Evolutionary conservation across 1,140 invertebrate species (phyloP).

Genomic region (Bombus vancouverensis): DNA sequence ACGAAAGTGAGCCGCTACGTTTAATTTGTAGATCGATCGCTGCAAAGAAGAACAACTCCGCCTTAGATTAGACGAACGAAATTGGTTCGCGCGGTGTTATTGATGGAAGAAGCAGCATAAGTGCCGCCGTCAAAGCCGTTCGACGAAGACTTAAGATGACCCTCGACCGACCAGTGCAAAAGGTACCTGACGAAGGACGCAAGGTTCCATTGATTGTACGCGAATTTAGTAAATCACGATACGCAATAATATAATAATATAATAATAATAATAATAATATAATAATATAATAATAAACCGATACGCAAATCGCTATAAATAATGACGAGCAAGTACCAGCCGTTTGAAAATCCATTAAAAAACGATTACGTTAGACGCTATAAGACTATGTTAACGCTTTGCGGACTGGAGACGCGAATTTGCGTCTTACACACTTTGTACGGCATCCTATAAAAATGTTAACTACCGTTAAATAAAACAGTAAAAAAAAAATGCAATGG

Average conservation of each 20-base stretch:
- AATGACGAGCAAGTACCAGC: not conserved
- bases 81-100: slow-evolving; percentile 42
- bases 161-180: not conserved
- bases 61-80: not conserved
- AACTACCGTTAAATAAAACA: no score
- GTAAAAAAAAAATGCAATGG: no score
- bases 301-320: not conserved
- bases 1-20: not conserved
- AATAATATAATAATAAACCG: no score
- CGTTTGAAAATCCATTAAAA: no score
- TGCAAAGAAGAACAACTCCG: not conserved
- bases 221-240: not conserved
- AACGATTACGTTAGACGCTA: no score
- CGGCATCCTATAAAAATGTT: no score
- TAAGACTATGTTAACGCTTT: no score
- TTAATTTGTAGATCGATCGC: not conserved
- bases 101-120: slow-evolving; percentile 69
- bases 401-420: no score
- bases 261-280: no score
- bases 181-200: slow-evolving; percentile 19
- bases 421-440: no score
- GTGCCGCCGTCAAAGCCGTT: slow-evolving; percentile 48
- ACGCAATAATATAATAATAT: no score
- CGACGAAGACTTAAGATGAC: slow-evolving; percentile 56
- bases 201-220: not conserved